Conservation (phyloP, 2,797 vertebrate species). For the Gambelia wislizenii region DNA sequence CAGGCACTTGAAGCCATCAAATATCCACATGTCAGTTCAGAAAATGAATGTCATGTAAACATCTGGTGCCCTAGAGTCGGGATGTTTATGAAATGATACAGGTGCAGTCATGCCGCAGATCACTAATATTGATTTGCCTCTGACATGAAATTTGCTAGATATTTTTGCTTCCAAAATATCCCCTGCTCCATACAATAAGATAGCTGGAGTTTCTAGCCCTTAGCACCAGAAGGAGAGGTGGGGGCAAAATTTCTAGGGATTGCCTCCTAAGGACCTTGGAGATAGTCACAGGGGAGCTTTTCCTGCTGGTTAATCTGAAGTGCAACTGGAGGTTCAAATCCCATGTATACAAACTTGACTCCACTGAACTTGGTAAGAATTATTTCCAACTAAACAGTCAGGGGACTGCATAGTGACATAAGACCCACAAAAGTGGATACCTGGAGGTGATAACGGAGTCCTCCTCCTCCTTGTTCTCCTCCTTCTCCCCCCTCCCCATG, state of each 20-base stretch:
- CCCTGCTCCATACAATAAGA: background rate
- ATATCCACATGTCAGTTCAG: conserved; percentile 17
- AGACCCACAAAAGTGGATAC: background rate
- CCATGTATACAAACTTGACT: background rate
- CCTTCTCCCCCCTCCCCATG: too few species aligned
- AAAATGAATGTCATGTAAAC: conserved; percentile 14
- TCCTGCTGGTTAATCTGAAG: background rate
- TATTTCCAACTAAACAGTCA: background rate
- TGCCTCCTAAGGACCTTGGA: background rate
- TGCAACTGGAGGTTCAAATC: too few species aligned
- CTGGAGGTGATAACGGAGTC: background rate
- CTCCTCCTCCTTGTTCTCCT: too few species aligned
- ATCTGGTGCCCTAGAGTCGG: conserved; percentile 29
- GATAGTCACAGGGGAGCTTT: background rate
- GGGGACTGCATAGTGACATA: background rate
- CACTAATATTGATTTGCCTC: background rate
- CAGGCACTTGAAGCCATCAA: conserved; percentile 19
- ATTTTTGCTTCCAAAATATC: background rate
- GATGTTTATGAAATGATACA: conserved; percentile 27
- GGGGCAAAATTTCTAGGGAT: too few species aligned
- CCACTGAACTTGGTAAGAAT: background rate
- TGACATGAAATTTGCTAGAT: background rate
- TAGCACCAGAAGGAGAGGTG: background rate
- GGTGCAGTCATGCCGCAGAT: background rate
- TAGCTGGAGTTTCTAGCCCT: background rate